Evolutionary conservation across 1,140 invertebrate genomes (phyloP).

Genomic region (Drosophila teissieri): DNA sequence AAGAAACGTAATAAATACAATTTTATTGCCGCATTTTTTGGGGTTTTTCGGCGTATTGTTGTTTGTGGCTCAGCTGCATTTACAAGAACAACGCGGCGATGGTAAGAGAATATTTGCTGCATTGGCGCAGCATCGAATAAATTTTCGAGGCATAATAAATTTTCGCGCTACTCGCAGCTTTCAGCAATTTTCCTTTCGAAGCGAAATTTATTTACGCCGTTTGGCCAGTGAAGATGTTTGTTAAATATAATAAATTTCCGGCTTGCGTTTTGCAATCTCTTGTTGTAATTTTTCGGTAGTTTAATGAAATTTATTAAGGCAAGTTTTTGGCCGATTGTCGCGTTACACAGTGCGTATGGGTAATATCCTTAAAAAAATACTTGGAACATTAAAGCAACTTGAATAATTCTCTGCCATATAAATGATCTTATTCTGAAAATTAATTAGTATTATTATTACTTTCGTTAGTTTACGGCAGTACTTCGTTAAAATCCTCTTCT

Average conservation of each 20-base stretch:
- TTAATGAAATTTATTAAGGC: slow-evolving; percentile 52
- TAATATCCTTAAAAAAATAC: neutral
- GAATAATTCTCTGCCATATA: neutral
- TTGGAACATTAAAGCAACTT: neutral
- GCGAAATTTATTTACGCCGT: slow-evolving; percentile 65
- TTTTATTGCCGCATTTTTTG: slow-evolving; percentile 67
- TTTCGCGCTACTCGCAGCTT: slow-evolving; percentile 47
- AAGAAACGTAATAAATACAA: slow-evolving; percentile 74
- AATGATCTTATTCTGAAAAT: slow-evolving; percentile 18
- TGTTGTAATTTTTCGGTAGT: slow-evolving; percentile 47
- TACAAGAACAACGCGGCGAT: slow-evolving; percentile 37
- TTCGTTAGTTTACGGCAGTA: slow-evolving; percentile 15
- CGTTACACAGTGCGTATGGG: slow-evolving; percentile 29
- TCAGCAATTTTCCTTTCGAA: slow-evolving; percentile 48
- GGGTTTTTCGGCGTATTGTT: slow-evolving; percentile 36
- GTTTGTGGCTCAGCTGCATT: slow-evolving; percentile 51
- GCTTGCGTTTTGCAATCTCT: slow-evolving; percentile 19
- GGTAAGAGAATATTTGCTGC: slow-evolving; percentile 40
- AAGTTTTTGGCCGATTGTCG: slow-evolving; percentile 16
- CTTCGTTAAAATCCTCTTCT: slow-evolving; percentile 12
- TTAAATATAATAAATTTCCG: slow-evolving; percentile 71
- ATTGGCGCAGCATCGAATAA: slow-evolving; percentile 65
- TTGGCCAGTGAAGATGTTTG: slow-evolving; percentile 63
- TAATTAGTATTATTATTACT: slow-evolving; percentile 36
- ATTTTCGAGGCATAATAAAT: slow-evolving; percentile 68